Conservation (phyloP, 2,888 invertebrate genomes). For the Nasonovia ribisnigri region DNA sequence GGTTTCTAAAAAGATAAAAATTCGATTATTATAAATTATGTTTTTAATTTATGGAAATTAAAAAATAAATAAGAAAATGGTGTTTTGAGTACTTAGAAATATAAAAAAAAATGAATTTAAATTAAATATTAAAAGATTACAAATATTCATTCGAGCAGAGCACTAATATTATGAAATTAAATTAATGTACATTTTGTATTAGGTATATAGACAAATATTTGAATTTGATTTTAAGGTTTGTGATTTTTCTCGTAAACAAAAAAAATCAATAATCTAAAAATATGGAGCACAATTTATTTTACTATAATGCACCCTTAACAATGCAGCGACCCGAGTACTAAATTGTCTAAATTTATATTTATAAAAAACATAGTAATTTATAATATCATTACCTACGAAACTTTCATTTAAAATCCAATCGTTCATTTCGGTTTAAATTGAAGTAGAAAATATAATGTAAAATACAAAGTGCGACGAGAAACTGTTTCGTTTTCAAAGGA, state of each 20-base stretch:
- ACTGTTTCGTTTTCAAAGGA: not conserved
- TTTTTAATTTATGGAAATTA: slow-evolving; percentile 46
- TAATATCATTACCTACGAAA: not conserved
- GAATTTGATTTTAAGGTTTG: not conserved
- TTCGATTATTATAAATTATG: not conserved
- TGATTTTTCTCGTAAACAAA: not conserved
- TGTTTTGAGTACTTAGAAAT: not conserved
- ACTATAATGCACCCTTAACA: not conserved
- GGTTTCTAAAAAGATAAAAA: not conserved
- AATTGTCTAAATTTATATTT: not conserved
- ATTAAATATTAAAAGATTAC: not conserved
- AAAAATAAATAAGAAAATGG: not conserved
- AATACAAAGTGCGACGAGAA: not conserved
- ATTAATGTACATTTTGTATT: not conserved
- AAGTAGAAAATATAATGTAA: not conserved
- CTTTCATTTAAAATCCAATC: not conserved
- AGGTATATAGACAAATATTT: not conserved
- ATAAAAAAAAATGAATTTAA: not conserved
- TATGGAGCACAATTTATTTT: not conserved
- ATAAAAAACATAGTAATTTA: not conserved
- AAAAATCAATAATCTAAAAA: not conserved
- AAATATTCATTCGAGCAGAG: not conserved
- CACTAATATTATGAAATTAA: not conserved
- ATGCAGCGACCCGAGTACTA: not conserved
- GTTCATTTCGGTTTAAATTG: not conserved